Evolutionary conservation across 2,888 invertebrate species (phyloP), one percentile per base, ranked within the genome.

Genomic region (Troides helena): DNA sequence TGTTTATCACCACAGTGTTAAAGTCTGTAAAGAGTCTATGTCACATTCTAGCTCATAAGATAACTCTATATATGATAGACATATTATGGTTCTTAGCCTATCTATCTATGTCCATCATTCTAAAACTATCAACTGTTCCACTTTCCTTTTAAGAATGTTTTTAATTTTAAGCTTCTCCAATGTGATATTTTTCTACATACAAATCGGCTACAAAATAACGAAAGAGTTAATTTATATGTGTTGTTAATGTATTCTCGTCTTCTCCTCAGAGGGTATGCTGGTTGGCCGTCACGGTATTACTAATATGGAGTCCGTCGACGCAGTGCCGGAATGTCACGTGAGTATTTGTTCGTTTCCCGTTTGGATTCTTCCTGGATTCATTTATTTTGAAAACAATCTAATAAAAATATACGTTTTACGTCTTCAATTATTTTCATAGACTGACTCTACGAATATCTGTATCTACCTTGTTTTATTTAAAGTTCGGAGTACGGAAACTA

Each of bases 241-340:
- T 57, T 56, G 21, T 36, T 65, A 65, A 65, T 57, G 14, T 57
- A 60, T 62, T 62, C 67, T 14, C 70, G 70, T 79, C 74, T 82
- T 74, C 67, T 78, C 85, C 82, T 76, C 90, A 92, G 92, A 88
- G 88, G 78, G 72, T 87, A 74, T 86, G 86, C 84, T 89, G 87
- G 82, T 77, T 86, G 76, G 83, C 82, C 70, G 78, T 83, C 68
- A 83, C 83, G 67, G 74, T 90, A 72, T 78, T 91, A 69, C 74
- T 88, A 71, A 64, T 71, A 62, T 73, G 72, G 74, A 76, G 63
- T 85, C 86, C 82, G 77, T 80, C 57, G 80, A 82, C 75, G 76
- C 83, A 77, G 81, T 86, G 71, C 80, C 85, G 87, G 72, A 85
- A 90, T 76, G 85, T 89, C 77, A 90, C 90, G 92, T 92, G 76